Conservation (phyloP, 2,888 invertebrate species). For the Apamea crenata region DNA sequence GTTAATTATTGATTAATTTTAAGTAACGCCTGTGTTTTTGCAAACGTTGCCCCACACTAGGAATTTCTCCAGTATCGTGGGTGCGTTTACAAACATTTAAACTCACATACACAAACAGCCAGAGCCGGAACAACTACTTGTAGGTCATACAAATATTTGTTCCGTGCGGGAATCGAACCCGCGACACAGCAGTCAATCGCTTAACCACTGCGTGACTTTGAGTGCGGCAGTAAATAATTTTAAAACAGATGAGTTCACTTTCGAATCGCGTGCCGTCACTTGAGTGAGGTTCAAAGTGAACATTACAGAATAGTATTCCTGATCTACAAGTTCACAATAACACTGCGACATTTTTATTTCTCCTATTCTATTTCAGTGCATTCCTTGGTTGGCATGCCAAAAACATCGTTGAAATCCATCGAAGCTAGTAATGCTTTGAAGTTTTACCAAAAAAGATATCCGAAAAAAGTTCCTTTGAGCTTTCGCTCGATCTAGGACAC, state of each 20-base stretch:
- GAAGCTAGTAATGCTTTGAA: conserved; percentile 40
- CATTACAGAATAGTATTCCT: neutral
- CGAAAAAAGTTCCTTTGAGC: conserved; percentile 32
- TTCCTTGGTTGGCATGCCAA: conserved; percentile 1
- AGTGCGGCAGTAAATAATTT: no score
- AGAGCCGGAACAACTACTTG: no score
- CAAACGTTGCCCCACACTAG: no score
- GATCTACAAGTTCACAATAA: conserved; percentile 5
- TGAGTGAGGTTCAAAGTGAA: neutral
- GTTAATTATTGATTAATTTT: no score
- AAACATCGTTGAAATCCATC: conserved; percentile 36
- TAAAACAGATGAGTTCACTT: neutral
- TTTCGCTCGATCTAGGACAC: conserved; percentile 23
- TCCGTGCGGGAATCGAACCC: no score
- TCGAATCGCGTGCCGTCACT: neutral
- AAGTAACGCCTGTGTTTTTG: no score
- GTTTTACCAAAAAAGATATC: conserved; percentile 27
- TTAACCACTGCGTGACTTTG: no score
- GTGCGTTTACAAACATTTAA: no score
- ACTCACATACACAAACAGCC: no score
- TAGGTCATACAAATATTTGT: no score
- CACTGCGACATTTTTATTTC: conserved; percentile 10
- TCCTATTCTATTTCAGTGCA: neutral
- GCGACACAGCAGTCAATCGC: no score
- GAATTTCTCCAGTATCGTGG: no score